Base-by-base conservation (phyloP, 1,140 invertebrate species). In the Scaptomyza pallida region DNA sequence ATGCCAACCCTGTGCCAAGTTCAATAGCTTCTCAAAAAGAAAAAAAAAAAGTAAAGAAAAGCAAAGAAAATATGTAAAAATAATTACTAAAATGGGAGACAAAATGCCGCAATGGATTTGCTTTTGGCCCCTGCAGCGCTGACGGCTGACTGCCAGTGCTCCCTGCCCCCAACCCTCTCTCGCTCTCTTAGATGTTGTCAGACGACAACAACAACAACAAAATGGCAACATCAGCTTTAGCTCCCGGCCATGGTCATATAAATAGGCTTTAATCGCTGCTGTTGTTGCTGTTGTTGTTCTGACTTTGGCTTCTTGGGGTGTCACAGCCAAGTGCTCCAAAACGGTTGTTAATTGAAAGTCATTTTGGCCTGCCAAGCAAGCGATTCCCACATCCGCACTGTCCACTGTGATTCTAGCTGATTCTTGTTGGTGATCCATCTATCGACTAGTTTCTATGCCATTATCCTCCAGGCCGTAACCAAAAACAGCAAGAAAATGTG, bases 1-100 rank as follows among this genome's bases (percentile, higher is more conserved):
- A 78, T 70, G 63, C 63, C 52, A 77, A 73, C 76, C 83, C 86
- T 75, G 75, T 88, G 75, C 82, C 72, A 88, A 88, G 82, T 88
- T 88, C 82, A 86, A 82, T 88, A 82, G 75, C 82, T 82, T 75
- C 68, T 76, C 48, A 60, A 61, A 60, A 74, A 59, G 45, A 50
- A 21, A 50, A 43, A 50, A 45, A 78, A 10, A 23, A 10, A 23
- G 37, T 21, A 44, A 35, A 9, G 0, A 13, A 54, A 17, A 21
- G 0, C 16, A 37, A 9, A 19, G 40, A 30, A 70, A 56, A 50
- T 72, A 80, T 70, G 62, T 64, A 68, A 75, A 80, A 81, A 72
- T 76, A 80, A 76, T 76, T 75, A 79, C 79, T 72, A 72, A 72
- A 79, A 63, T 57, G 54, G 44, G 81, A 75, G 81, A 85, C 76